Evolutionary conservation across 2,797 vertebrate genomes (phyloP), one percentile per base, ranked within the genome.

Genomic region (Clarias pachynema): DNA sequence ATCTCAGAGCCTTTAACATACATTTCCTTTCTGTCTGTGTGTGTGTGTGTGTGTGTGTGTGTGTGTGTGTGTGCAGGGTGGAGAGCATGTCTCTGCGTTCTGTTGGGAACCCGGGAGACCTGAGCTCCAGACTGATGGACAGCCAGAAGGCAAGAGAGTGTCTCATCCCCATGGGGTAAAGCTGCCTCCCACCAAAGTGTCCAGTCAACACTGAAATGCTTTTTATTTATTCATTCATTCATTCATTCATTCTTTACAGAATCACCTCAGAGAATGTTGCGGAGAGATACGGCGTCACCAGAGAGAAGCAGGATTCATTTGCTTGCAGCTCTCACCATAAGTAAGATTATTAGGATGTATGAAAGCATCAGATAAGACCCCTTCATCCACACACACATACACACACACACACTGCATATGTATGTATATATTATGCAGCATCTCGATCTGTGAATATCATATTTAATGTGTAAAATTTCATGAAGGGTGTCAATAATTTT

Each of bases 181-280:
- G 6, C 29, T 34, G 65, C 12, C 22, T 62, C 68, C 8, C 8
- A 62, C 14, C 4, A 0, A 0, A 57, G 31, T 12, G 22, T 73
- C 59, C 14, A 9, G 34, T 60, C 53, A 79, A 14, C 37, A 40
- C 29, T 57, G 15, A 84, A 18, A 57, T 14, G 20, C 15, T 82
- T 26, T 44, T 63, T 80, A n/a, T 66, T 62, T 14, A 1, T 57
- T 14, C 20, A 44, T 44, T 44, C 1, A 44, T 44, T 44, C 9
- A 44, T 12, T 84, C 8, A n/a, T 29, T 31, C 3, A 5, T 57
- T 24, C 34, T 83, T 89, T 90, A 84, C 90, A 97, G 96, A 90
- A 95, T 97, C 90, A 97, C 95, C 24, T 96, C 94, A 0, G 97
- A 99, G 92, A 99, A 98, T 0, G 96, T 99, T 1, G 97, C 98